phyloP scores from a whole-genome alignment of 2,888 invertebrate genomes.

The Amphiduros pacificus region DNA sequence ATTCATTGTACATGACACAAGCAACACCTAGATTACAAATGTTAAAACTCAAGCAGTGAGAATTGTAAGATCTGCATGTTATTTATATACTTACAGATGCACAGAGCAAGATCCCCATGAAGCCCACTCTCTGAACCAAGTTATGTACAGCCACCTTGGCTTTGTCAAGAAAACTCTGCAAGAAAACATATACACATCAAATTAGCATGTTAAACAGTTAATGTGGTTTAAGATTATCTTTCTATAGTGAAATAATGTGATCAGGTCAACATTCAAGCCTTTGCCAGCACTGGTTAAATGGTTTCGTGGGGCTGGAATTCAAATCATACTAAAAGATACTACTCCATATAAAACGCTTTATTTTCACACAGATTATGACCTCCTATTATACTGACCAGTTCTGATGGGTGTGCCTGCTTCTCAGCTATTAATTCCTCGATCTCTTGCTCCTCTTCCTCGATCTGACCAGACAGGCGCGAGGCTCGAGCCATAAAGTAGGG shows the following conservation, averaged over 20 bases:
- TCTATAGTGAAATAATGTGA: background rate
- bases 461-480: constrained; percentile 62
- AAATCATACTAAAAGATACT: no score
- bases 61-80: no score
- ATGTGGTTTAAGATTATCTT: background rate
- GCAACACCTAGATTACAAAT: background rate
- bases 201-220: background rate
- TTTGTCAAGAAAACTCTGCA: constrained; percentile 70
- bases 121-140: constrained; percentile 90
- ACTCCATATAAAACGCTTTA: no score
- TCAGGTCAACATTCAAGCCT: no score
- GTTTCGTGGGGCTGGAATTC: no score
- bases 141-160: constrained; percentile 77
- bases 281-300: no score
- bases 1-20: background rate
- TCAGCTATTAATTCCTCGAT: constrained; percentile 52
- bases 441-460: constrained; percentile 60
- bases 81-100: constrained; percentile 79
- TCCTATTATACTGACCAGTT: constrained; percentile 2
- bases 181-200: constrained; percentile 24
- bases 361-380: no score
- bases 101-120: constrained; percentile 92
- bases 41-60: background rate
- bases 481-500: constrained; percentile 99
- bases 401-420: constrained; percentile 12